Percentiles rank a stretch among this genome's conserved stretches.
phyloP scores from a whole-genome alignment of 2,888 invertebrate species.

The Oligia fasciuncula region DNA sequence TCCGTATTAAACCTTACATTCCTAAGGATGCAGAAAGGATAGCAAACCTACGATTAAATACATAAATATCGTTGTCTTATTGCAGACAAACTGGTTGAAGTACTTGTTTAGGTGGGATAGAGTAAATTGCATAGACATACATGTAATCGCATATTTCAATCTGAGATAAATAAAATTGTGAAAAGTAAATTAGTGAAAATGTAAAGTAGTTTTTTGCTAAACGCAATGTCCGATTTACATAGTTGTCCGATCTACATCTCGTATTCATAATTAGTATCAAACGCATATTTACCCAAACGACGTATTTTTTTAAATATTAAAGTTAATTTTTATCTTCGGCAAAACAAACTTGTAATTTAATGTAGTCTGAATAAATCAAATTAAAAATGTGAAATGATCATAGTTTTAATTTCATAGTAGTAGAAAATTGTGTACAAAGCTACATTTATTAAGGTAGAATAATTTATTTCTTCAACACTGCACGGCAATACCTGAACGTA shows the following conservation, averaged over 20 bases:
- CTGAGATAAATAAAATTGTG: neutral
- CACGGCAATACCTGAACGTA: conserved; percentile 7
- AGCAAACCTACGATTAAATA: conserved; percentile 10
- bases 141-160: neutral
- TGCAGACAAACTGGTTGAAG: conserved; percentile 33
- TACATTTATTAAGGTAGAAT: neutral
- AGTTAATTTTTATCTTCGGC: too few species aligned
- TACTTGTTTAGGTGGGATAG: conserved; percentile 5
- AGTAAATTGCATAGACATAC: conserved; percentile 7
- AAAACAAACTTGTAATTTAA: too few species aligned
- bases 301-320: neutral
- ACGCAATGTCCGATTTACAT: neutral
- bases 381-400: neutral
- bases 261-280: neutral
- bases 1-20: conserved; percentile 17
- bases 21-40: neutral
- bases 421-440: neutral
- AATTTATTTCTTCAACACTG: neutral
- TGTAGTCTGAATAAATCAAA: neutral
- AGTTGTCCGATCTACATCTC: neutral
- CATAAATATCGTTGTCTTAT: neutral
- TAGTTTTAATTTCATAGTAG: neutral
- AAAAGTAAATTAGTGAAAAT: neutral
- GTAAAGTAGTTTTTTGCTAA: neutral
- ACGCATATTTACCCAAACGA: too few species aligned